Evolutionary conservation across 2,888 invertebrate genomes (phyloP).

Genomic region (Trilocha varians): DNA sequence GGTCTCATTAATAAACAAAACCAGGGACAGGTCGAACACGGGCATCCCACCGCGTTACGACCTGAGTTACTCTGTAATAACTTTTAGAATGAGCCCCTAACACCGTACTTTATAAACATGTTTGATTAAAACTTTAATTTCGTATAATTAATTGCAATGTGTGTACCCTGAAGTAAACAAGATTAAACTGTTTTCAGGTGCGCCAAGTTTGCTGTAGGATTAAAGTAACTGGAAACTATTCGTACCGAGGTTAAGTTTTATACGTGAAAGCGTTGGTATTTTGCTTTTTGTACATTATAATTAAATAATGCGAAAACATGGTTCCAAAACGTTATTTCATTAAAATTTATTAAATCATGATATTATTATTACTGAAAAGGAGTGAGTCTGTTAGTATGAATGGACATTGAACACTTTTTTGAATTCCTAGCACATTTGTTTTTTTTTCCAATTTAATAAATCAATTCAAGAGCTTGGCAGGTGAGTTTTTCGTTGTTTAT

Average conservation of each 20-base stretch:
- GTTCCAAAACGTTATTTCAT: no score
- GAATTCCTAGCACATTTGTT: no score
- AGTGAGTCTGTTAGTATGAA: no score
- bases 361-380: no score
- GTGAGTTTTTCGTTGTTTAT: no score
- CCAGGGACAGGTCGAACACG: slow-evolving; percentile 9
- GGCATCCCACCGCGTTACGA: slow-evolving; percentile 15
- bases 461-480: no score
- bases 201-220: neutral
- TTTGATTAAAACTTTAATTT: slow-evolving; percentile 21
- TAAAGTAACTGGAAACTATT: neutral
- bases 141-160: slow-evolving; percentile 3
- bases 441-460: no score
- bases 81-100: slow-evolving; percentile 14
- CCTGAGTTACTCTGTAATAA: slow-evolving; percentile 18
- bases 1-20: slow-evolving; percentile 38
- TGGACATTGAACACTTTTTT: no score
- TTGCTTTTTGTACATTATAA: neutral
- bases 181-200: neutral
- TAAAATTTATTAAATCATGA: no score
- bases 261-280: neutral
- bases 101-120: slow-evolving; percentile 21
- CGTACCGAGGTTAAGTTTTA: neutral
- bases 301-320: no score
- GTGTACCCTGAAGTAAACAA: neutral